Evolutionary conservation across 2,113 vertebrate genomes (phyloP).

Genomic region (Butorides virescens): DNA sequence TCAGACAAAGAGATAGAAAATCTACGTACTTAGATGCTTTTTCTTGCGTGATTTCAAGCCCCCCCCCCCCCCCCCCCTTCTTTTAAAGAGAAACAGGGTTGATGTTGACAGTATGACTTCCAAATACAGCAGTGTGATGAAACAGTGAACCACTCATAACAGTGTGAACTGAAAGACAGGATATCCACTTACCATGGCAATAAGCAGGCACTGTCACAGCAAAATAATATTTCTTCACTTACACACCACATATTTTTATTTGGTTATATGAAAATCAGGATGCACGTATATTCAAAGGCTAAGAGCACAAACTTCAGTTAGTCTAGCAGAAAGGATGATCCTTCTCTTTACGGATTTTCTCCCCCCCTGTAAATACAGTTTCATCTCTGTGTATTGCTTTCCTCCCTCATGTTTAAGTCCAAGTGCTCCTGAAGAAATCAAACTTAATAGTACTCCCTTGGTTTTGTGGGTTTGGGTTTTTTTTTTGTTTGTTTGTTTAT

Average conservation of each 20-base stretch:
- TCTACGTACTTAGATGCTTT: background rate
- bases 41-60: background rate
- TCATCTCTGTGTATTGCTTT: background rate
- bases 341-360: background rate
- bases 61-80: background rate
- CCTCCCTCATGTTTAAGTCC: background rate
- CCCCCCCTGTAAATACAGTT: background rate
- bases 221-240: constrained; percentile 16
- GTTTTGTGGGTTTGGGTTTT: too few relatives aligned
- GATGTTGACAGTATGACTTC: constrained; percentile 24
- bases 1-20: background rate
- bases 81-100: background rate
- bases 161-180: background rate
- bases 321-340: background rate
- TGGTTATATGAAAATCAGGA: background rate
- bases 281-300: background rate
- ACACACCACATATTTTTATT: background rate
- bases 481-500: too few relatives aligned
- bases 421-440: background rate
- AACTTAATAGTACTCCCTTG: background rate
- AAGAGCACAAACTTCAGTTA: background rate
- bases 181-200: background rate
- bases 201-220: background rate
- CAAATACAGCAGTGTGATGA: background rate
- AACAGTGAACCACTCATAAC: background rate